These are phyloP conservation scores for Tyto alba DNA, from an alignment of 2,113 vertebrate species.

Conservation along the genomic window DNA sequence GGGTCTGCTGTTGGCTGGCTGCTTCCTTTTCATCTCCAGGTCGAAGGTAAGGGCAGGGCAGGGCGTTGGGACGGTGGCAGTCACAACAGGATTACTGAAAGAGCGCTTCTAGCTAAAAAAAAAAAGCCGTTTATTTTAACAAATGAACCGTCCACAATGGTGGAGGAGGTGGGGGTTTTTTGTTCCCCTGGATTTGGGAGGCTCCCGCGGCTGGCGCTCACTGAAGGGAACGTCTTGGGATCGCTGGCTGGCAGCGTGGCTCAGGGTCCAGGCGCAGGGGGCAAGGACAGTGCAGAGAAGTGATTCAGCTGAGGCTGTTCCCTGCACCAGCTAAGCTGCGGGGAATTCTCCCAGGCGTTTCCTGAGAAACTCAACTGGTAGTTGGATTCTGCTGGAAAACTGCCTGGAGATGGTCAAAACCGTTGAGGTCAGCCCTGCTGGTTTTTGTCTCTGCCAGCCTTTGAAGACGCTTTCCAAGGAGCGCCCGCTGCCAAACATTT, in stretches of 20 bases:
- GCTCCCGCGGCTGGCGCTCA: not conserved
- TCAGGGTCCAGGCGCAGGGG: not conserved
- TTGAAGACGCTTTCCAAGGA: constrained; percentile 91
- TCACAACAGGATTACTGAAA: rapidly evolving
- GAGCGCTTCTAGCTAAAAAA: no score
- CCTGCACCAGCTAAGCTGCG: rapidly evolving
- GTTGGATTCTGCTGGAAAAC: not conserved
- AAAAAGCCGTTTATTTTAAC: not conserved
- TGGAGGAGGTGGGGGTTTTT: not conserved
- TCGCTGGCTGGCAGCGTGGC: not conserved
- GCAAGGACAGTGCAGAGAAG: no score
- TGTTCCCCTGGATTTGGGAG: not conserved
- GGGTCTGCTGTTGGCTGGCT: constrained; percentile 91
- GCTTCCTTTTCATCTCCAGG: constrained; percentile 97
- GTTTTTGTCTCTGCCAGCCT: constrained; percentile 73
- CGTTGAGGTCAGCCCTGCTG: no score
- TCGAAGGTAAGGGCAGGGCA: constrained; percentile 81
- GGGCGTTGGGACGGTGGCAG: rapidly evolving
- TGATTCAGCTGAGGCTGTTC: rapidly evolving
- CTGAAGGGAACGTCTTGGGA: not conserved
- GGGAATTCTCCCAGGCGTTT: no score
- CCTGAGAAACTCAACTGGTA: rapidly evolving
- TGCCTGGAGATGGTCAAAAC: not conserved
- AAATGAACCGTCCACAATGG: no score
- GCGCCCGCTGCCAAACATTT: constrained; percentile 94